Evolutionary conservation across 2,113 vertebrate species (phyloP).

Genomic region (Alosa alosa): DNA sequence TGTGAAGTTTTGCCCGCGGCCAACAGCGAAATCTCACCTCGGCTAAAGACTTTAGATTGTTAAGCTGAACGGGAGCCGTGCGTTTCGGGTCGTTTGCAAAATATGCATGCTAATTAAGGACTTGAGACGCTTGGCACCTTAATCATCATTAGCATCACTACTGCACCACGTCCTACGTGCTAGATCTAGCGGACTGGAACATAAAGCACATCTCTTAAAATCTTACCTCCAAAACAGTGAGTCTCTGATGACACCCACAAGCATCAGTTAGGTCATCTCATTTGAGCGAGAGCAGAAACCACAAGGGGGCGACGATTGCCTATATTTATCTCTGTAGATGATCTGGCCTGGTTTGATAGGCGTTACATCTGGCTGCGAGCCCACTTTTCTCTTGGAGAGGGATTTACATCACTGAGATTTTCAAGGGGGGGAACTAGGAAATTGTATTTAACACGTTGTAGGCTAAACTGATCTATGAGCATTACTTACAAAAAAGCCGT

Average conservation of each 20-base stretch:
- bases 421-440: neutral
- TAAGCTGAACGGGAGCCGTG: conserved; percentile 6
- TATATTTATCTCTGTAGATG: neutral
- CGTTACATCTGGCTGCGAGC: neutral
- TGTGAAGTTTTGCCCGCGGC: conserved; percentile 53
- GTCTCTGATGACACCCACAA: neutral
- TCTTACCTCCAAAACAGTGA: neutral
- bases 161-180: neutral
- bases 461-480: neutral
- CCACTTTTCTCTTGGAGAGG: neutral
- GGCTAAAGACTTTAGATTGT: conserved; percentile 14
- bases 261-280: neutral
- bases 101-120: conserved; percentile 50
- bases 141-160: conserved; percentile 42
- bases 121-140: conserved; percentile 27
- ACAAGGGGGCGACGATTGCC: conserved; percentile 2
- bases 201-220: neutral
- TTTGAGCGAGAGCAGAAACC: neutral
- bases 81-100: conserved; percentile 48
- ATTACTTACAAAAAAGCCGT: neutral
- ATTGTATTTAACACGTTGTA: neutral
- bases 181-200: neutral
- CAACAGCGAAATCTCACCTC: conserved; percentile 13
- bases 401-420: neutral
- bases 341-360: neutral